Percentiles rank a stretch among this genome's conserved stretches.
Conservation (phyloP, 2,113 vertebrate genomes). For the Phalacrocorax aristotelis region DNA sequence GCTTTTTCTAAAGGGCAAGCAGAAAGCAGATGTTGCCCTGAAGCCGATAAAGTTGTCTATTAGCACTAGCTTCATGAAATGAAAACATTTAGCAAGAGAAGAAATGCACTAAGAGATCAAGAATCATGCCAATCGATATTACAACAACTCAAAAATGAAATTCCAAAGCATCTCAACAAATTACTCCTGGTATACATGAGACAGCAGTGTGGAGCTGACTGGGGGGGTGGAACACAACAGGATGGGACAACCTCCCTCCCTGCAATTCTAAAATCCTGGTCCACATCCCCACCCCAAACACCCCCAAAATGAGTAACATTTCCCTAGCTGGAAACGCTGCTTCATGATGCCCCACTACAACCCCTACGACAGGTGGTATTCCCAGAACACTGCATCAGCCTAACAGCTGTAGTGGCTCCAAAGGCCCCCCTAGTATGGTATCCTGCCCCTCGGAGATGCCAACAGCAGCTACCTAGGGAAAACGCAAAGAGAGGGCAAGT, state of each 20-base stretch:
- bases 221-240: neutral
- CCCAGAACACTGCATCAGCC: neutral
- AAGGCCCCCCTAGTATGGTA: neutral
- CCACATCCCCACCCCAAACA: neutral
- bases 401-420: neutral
- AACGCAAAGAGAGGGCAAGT: neutral
- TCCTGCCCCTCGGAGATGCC: neutral
- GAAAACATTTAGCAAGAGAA: neutral
- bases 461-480: neutral
- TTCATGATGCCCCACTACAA: neutral
- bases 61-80: neutral
- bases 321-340: neutral
- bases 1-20: neutral
- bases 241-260: neutral
- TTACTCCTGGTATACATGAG: neutral
- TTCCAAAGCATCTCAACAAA: neutral
- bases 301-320: neutral
- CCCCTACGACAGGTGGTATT: neutral
- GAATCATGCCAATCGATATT: rapidly evolving
- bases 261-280: neutral
- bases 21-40: neutral
- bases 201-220: neutral
- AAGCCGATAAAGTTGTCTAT: neutral
- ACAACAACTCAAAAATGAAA: neutral
- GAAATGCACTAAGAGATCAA: neutral